Percentiles rank a stretch among this genome's conserved stretches.
Conservation (phyloP, 2,797 vertebrate species). For the Geotrypetes seraphini region DNA sequence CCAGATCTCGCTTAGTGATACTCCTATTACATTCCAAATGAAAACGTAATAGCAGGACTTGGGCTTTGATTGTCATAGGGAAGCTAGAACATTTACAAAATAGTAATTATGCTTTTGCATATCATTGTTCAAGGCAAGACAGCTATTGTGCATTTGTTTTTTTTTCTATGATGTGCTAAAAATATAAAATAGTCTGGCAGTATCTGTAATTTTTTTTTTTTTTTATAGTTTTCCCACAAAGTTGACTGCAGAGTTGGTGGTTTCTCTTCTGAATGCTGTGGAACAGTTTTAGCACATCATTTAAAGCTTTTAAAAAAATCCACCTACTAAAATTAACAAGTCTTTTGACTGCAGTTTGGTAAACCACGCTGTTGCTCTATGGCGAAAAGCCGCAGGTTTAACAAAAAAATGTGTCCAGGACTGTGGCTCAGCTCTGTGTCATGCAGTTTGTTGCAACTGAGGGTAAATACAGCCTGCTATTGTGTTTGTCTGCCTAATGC, state of each 20-base stretch:
- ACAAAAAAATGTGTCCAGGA: constrained; percentile 18
- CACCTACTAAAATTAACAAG: constrained; percentile 41
- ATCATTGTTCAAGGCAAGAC: too few relatives aligned
- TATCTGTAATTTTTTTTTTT: too few relatives aligned
- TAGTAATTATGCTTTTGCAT: constrained; percentile 15
- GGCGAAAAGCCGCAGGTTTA: constrained; percentile 40
- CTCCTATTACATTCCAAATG: constrained; percentile 25
- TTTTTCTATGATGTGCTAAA: too few relatives aligned
- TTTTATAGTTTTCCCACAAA: constrained; percentile 2
- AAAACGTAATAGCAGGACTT: constrained; percentile 13
- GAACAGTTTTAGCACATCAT: constrained; percentile 11
- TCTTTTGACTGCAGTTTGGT: constrained; percentile 41
- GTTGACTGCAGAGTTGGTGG: constrained; percentile 1
- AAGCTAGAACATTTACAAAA: constrained; percentile 15
- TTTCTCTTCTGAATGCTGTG: constrained; percentile 11
- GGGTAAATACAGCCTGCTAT: not conserved
- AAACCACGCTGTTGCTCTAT: constrained; percentile 40
- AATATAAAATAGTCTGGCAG: constrained; percentile 5
- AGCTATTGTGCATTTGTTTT: too few relatives aligned
- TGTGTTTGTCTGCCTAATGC: too few relatives aligned
- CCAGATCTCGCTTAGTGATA: constrained; percentile 15
- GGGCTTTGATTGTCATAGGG: constrained; percentile 25
- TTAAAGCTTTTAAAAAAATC: constrained; percentile 10
- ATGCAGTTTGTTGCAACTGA: constrained; percentile 32
- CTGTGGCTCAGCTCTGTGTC: constrained; percentile 45